Evolutionary conservation across 2,113 vertebrate species (phyloP).

Genomic region (Oreotragus oreotragus): DNA sequence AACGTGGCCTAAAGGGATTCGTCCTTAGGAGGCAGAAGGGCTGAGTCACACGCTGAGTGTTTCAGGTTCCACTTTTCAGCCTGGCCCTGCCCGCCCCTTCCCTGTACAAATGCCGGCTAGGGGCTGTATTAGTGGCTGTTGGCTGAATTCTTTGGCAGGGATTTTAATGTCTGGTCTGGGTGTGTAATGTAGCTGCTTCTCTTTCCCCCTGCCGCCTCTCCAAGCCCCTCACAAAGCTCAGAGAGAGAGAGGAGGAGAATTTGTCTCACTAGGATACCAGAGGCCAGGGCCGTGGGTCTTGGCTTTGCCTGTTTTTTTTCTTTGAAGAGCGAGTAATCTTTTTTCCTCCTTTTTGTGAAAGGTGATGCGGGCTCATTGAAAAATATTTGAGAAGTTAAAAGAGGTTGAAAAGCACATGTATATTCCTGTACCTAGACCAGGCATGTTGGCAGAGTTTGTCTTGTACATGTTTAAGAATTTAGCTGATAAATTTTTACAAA

Average conservation of each 20-base stretch:
- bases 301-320: neutral
- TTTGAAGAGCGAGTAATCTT: neutral
- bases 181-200: neutral
- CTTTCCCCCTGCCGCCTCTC: neutral
- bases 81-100: neutral
- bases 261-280: neutral
- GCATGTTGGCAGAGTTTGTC: neutral
- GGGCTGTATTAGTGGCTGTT: neutral
- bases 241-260: neutral
- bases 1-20: slow-evolving; percentile 50
- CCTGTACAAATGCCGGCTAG: slow-evolving; percentile 19
- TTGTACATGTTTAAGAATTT: neutral
- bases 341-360: neutral
- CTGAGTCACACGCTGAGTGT: slow-evolving; percentile 40
- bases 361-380: neutral
- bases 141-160: slow-evolving; percentile 35
- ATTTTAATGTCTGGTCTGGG: slow-evolving; percentile 44
- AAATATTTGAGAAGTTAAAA: slow-evolving; percentile 17
- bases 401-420: neutral
- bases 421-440: neutral
- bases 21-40: slow-evolving; percentile 6
- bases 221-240: neutral
- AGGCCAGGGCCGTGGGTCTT: neutral
- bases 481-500: neutral
- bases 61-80: slow-evolving; percentile 53